A percentile compares a stretch with the other conserved stretches of the same genome.
Conservation (phyloP, 2,113 vertebrate species). For the Caloenas nicobarica region DNA sequence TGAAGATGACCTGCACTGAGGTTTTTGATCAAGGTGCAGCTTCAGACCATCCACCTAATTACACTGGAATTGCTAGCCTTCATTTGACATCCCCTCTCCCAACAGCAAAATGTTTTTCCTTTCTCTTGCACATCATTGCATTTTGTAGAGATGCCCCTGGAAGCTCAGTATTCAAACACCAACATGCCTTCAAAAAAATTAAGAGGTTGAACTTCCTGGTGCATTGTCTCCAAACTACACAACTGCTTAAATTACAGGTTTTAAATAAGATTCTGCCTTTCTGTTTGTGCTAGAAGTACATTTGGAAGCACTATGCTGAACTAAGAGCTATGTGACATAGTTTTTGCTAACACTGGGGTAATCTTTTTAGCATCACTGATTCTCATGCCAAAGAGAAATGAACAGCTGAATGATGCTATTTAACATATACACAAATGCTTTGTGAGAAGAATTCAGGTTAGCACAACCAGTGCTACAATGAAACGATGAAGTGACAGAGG, state of each 20-base stretch:
- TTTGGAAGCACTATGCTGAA: background rate
- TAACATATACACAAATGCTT: background rate
- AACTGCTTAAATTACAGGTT: background rate
- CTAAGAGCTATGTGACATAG: fast-evolving
- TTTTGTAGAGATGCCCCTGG: background rate
- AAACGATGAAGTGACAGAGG: background rate
- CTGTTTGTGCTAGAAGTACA: background rate
- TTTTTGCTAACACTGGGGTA: background rate
- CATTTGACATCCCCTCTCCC: background rate
- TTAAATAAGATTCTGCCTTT: background rate
- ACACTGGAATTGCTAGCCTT: background rate
- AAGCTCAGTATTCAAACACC: background rate
- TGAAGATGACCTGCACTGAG: background rate
- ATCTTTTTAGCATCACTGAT: background rate
- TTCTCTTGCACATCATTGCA: background rate
- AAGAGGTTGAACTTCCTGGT: background rate
- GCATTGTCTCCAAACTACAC: background rate
- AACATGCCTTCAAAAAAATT: background rate
- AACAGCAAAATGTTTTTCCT: background rate
- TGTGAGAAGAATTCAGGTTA: background rate
- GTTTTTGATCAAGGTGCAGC: background rate
- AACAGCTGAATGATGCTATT: background rate
- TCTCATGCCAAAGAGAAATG: background rate
- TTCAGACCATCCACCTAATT: background rate
- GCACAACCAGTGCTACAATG: background rate